Percentiles rank a stretch among this genome's conserved stretches.
These are phyloP conservation scores for Drosophila trapezifrons DNA, from an alignment of 1,140 invertebrate species.

Conservation along the genomic window DNA sequence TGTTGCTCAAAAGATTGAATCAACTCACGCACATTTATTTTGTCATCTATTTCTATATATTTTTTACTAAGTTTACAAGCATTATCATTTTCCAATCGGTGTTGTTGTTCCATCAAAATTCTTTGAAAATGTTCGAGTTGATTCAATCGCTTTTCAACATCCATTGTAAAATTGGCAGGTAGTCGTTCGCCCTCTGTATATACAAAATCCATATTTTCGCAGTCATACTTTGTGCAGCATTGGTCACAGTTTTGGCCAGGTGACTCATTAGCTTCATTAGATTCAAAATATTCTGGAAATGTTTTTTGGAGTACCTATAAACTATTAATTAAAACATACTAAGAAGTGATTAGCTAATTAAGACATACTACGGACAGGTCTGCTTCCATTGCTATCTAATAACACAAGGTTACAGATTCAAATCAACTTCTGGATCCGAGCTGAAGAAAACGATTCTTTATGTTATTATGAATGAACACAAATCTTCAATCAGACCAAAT, in stretches of 20 bases:
- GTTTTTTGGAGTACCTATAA: neutral
- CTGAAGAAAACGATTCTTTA: too few relatives aligned
- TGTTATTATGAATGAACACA: too few relatives aligned
- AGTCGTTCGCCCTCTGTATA: constrained; percentile 1
- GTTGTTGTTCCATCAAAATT: constrained; percentile 33
- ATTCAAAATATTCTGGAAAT: constrained; percentile 11
- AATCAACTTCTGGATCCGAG: too few relatives aligned
- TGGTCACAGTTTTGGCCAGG: neutral
- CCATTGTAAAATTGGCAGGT: constrained; percentile 11
- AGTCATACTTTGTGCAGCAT: neutral
- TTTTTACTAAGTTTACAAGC: neutral
- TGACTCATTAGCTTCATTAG: neutral
- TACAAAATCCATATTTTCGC: neutral
- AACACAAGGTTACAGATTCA: too few relatives aligned
- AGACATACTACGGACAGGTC: too few relatives aligned
- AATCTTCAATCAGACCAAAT: too few relatives aligned
- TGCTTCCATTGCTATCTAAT: neutral
- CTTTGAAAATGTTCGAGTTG: constrained; percentile 53
- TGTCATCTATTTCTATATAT: constrained; percentile 63
- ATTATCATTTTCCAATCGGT: neutral
- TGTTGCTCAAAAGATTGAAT: constrained; percentile 86
- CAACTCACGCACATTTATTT: constrained; percentile 87
- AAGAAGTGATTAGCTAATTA: neutral
- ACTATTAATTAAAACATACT: neutral
- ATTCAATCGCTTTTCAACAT: constrained; percentile 46